Percentiles rank a stretch among this genome's conserved stretches.
Evolutionary conservation across 1,140 invertebrate species (phyloP).

Genomic region (Papilio helenus): DNA sequence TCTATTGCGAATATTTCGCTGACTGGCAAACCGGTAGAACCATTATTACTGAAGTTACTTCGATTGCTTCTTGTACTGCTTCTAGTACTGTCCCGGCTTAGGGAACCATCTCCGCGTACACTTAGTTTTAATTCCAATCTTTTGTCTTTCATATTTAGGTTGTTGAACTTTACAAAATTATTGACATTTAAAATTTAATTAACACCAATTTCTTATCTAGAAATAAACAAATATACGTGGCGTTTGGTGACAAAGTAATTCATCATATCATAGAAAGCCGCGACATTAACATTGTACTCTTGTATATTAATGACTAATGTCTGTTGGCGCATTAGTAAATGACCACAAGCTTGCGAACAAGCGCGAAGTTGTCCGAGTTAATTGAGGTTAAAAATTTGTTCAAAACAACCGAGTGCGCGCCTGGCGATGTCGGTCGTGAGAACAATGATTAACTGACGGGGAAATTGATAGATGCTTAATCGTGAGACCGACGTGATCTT

Average conservation of each 20-base stretch:
- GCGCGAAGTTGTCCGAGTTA: conserved; percentile 62
- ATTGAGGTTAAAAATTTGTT: conserved; percentile 72
- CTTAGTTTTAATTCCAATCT: conserved; percentile 76
- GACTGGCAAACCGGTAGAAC: conserved; percentile 61
- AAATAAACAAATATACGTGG: conserved; percentile 56
- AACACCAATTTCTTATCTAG: conserved; percentile 42
- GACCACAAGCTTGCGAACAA: conserved; percentile 67
- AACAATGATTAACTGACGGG: conserved; percentile 51
- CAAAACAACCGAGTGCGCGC: conserved; percentile 58
- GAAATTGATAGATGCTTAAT: conserved; percentile 35
- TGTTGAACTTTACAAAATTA: conserved; percentile 33
- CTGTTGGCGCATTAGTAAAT: conserved; percentile 66
- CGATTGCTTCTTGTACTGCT: conserved; percentile 74
- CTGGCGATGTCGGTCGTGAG: conserved; percentile 45
- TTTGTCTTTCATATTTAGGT: conserved; percentile 74
- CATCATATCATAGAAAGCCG: conserved; percentile 53
- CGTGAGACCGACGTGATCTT: conserved; percentile 28
- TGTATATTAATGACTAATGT: conserved; percentile 69
- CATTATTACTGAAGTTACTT: conserved; percentile 66
- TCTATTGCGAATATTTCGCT: conserved; percentile 76
- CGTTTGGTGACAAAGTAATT: conserved; percentile 52
- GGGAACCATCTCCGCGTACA: conserved; percentile 74
- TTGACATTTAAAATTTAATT: conserved; percentile 46
- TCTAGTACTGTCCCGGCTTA: conserved; percentile 66
- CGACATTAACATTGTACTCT: conserved; percentile 58